These are phyloP conservation scores for Trichacis sp. DNA, from an alignment of 2,888 invertebrate species.

Conservation along the genomic window DNA sequence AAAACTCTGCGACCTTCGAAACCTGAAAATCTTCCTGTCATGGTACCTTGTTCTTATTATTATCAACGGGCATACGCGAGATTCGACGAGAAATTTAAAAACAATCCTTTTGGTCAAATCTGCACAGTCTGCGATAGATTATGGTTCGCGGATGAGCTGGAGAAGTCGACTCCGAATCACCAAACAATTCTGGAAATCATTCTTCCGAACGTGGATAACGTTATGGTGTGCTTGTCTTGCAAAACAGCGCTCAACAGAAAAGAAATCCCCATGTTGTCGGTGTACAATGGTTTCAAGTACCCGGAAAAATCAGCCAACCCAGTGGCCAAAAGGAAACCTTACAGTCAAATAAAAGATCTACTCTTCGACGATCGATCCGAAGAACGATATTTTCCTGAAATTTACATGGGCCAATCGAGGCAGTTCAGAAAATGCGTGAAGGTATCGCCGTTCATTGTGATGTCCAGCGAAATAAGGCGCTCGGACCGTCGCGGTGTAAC, in stretches of 20 bases:
- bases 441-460: conserved; percentile 34
- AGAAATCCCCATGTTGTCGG: conserved; percentile 14
- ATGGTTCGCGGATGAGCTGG: conserved; percentile 17
- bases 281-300: conserved; percentile 22
- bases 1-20: no score
- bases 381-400: conserved; percentile 57
- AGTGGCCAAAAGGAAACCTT: conserved; percentile 16
- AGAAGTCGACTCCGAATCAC: neutral
- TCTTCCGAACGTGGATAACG: neutral
- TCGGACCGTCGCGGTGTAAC: conserved; percentile 54
- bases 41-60: no score
- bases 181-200: neutral
- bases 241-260: conserved; percentile 7
- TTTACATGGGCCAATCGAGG: conserved; percentile 38
- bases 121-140: conserved; percentile 19
- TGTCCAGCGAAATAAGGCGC: conserved; percentile 45
- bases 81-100: neutral
- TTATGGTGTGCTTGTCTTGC: conserved; percentile 9
- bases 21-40: no score
- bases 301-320: conserved; percentile 5
- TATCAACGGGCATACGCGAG: neutral
- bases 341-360: conserved; percentile 28
- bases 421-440: conserved; percentile 21
- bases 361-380: conserved; percentile 58
- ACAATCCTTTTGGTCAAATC: conserved; percentile 12